Evolutionary conservation across 2,113 vertebrate species (phyloP).

Genomic region (Haliaeetus leucogaster): DNA sequence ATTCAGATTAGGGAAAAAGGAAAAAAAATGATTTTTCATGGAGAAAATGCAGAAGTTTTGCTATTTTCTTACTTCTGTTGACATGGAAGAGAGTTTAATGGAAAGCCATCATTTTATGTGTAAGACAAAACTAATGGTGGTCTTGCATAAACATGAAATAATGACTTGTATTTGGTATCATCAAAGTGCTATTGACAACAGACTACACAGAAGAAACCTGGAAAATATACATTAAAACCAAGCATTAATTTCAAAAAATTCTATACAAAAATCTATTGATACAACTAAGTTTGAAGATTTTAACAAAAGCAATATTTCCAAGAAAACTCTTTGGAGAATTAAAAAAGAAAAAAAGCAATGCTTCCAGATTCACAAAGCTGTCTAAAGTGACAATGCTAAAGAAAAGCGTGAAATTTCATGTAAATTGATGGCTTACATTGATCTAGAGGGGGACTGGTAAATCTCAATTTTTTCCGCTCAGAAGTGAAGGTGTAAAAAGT

Average conservation of each 20-base stretch:
- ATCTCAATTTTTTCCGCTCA: background rate
- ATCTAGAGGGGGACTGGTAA: accelerated
- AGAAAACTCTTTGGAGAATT: background rate
- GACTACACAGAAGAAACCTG: background rate
- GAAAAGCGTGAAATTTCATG: background rate
- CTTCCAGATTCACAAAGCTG: background rate
- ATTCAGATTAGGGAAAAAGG: background rate
- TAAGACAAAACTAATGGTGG: background rate
- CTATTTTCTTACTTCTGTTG: background rate
- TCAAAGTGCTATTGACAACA: background rate
- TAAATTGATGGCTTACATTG: background rate
- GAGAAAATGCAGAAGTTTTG: background rate
- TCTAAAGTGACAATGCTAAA: background rate
- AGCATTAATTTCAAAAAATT: background rate
- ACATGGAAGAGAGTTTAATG: background rate
- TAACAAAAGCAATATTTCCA: background rate
- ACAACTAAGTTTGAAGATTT: background rate
- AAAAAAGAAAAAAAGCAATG: background rate
- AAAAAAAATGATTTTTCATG: background rate
- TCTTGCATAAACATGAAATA: background rate
- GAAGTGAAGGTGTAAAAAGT: background rate
- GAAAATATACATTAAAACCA: background rate
- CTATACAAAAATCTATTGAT: background rate
- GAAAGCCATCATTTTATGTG: background rate
- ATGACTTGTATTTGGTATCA: background rate